phyloP scores from a whole-genome alignment of 2,888 invertebrate species.

The Oasisia sp. region DNA sequence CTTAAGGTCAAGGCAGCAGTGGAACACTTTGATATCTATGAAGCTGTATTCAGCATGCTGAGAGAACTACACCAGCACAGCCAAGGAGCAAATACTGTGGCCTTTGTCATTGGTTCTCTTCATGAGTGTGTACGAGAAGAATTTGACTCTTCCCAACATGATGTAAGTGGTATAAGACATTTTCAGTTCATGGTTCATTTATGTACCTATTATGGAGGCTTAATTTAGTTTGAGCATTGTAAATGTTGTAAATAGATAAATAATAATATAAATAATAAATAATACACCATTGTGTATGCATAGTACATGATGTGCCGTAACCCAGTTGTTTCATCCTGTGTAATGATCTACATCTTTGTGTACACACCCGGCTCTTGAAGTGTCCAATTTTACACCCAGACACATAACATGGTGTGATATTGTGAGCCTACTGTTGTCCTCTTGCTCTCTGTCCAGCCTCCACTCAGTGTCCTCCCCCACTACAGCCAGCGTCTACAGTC shows the following conservation, averaged over 20 bases:
- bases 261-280: not conserved
- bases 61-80: not conserved
- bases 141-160: not conserved
- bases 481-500: not conserved
- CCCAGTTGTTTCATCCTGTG: too few relatives aligned
- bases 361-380: not conserved
- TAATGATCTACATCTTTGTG: not conserved
- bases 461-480: not conserved
- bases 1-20: not conserved
- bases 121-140: not conserved
- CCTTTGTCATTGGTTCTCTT: not conserved
- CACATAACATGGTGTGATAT: not conserved
- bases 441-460: not conserved
- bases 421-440: not conserved
- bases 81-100: not conserved
- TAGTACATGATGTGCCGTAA: not conserved
- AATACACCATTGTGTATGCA: not conserved
- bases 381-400: not conserved
- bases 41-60: constrained; percentile 1
- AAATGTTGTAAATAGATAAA: too few relatives aligned
- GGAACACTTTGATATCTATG: constrained; percentile 6
- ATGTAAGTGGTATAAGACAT: not conserved
- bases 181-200: not conserved
- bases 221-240: too few relatives aligned
- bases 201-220: too few relatives aligned